Base-by-base conservation (phyloP, 1,140 invertebrate genomes). In the Gonatopus flavifemur region DNA sequence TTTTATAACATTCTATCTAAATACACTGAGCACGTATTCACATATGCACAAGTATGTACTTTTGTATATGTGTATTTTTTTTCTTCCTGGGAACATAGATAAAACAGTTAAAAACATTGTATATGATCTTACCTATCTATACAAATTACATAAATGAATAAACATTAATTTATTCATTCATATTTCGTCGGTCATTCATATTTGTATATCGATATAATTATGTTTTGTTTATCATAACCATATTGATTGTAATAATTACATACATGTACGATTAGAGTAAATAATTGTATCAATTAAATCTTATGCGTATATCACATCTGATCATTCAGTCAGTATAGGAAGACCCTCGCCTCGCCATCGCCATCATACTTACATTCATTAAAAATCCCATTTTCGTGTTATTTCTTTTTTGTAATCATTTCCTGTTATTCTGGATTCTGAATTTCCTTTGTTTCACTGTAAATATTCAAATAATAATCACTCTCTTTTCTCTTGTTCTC, bases 221-320 rank as follows among this genome's bases (percentile, higher is more conserved):
- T 70, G 57, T 67, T 67, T n/a, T 67, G 62, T 67, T 64, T 67
- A 64, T 72, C 63, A 58, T 69, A 69, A 72, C 57, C 57, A 62
- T 65, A 55, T 64, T 64, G 70, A 66, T 69, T 60, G 64, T 68
- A 65, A 63, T 67, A 65, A 67, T 67, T 66, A 61, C 40, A 56
- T 62, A 63, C 50, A 59, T 50, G 25, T 51, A 70, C 58, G 64
- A 72, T 66, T 69, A 66, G 57, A 58, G 62, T 72, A 69, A 70
- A 69, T 72, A 67, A 67, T 65, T 59, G n/a, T n/a, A 64, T 63
- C 62, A 66, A 64, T 72, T 69, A 64, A 67, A 66, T 61, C 71
- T 76, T 76, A 76, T 69, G 69, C 69, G 61, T 76, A 77, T 77
- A 77, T 77, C 75, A 77, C 75, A 77, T 77, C 75, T 77, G 75